Evolutionary conservation across 2,113 vertebrate species (phyloP).

Genomic region (Gallinago undulata): DNA sequence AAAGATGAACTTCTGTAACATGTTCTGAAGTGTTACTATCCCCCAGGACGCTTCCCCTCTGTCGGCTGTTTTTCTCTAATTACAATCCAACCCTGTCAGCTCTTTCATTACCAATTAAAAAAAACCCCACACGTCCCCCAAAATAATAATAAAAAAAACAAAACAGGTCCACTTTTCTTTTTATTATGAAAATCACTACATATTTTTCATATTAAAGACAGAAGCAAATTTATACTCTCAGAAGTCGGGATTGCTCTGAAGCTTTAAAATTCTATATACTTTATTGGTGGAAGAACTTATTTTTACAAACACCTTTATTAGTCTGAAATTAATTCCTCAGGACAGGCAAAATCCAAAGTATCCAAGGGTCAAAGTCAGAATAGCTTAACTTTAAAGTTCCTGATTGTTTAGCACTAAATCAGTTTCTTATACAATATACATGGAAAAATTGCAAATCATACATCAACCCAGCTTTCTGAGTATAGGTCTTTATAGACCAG

Average conservation of each 20-base stretch:
- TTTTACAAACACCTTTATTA: not conserved
- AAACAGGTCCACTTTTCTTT: not conserved
- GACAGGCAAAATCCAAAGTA: not conserved
- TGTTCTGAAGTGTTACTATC: not conserved
- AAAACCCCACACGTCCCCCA: no score
- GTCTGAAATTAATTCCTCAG: not conserved
- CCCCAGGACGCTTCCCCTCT: not conserved
- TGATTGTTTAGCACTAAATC: not conserved
- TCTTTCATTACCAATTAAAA: not conserved
- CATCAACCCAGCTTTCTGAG: not conserved
- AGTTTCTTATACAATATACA: not conserved
- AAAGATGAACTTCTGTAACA: not conserved
- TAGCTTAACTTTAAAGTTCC: not conserved
- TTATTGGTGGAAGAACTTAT: not conserved
- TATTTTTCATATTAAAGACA: not conserved
- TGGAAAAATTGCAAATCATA: not conserved
- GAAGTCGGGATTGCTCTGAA: not conserved
- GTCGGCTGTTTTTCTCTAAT: not conserved
- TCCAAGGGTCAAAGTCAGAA: not conserved
- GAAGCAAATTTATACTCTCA: not conserved
- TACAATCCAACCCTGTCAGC: not conserved
- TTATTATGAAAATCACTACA: not conserved
- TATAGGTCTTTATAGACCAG: not conserved
- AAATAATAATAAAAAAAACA: not conserved
- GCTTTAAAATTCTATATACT: not conserved